phyloP scores from a whole-genome alignment of 2,888 invertebrate species.

The Macrophya annulata region DNA sequence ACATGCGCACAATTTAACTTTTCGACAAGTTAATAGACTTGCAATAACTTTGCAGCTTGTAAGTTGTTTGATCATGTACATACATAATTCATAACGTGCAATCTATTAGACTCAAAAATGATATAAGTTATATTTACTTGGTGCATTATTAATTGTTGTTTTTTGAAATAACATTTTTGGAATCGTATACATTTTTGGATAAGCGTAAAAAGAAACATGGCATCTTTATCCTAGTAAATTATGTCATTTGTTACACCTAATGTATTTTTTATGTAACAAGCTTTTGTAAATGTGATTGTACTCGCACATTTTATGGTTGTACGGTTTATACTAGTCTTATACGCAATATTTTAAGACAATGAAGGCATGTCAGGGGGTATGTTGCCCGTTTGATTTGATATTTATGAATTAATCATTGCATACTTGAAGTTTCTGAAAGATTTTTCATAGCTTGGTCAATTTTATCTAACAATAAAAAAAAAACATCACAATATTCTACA shows the following conservation, averaged over 20 bases:
- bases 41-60: background rate
- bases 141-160: background rate
- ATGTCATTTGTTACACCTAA: background rate
- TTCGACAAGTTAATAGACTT: background rate
- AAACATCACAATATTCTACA: background rate
- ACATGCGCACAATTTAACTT: conserved; percentile 22
- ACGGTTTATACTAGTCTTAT: conserved; percentile 10
- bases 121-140: conserved; percentile 6
- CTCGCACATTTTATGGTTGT: background rate
- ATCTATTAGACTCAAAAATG: conserved; percentile 17
- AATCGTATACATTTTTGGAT: background rate
- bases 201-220: background rate
- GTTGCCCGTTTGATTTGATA: background rate
- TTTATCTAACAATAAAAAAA: background rate
- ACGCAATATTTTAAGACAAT: background rate
- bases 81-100: conserved; percentile 1
- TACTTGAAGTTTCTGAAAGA: background rate
- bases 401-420: background rate
- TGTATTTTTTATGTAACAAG: conserved; percentile 8
- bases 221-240: conserved; percentile 3
- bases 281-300: conserved; percentile 4
- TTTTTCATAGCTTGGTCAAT: background rate
- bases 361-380: background rate
- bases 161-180: background rate
- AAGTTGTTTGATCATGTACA: background rate